Conservation (phyloP, 2,888 invertebrate species). For the Sclerodermus sp. region DNA sequence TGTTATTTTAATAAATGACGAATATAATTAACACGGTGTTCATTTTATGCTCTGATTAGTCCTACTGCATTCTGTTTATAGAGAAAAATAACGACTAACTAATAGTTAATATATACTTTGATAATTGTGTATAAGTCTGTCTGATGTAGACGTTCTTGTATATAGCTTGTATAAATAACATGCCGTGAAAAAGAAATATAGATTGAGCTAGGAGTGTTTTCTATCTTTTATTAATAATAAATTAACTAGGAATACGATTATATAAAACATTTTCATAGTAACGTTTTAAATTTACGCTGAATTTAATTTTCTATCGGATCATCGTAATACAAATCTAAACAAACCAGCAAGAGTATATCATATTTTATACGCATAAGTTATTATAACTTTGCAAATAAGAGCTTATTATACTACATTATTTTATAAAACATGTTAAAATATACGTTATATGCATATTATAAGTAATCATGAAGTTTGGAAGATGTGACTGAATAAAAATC, state of each 20-base stretch:
- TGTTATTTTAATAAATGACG: not conserved
- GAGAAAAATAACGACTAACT: too few relatives aligned
- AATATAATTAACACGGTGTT: too few relatives aligned
- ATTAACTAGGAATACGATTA: slow-evolving; percentile 7
- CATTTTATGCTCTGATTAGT: not conserved
- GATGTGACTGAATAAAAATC: too few relatives aligned
- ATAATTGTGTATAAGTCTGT: slow-evolving; percentile 21
- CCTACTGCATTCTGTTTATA: slow-evolving; percentile 27
- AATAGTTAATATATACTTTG: not conserved
- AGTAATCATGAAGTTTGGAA: too few relatives aligned
- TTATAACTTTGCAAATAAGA: too few relatives aligned
- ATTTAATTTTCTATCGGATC: too few relatives aligned
- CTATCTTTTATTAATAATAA: slow-evolving; percentile 18
- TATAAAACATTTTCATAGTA: slow-evolving; percentile 11
- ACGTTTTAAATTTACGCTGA: slow-evolving; percentile 5
- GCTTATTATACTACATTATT: too few relatives aligned
- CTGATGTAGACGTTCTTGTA: slow-evolving; percentile 31
- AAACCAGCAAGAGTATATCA: too few relatives aligned
- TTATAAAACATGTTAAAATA: too few relatives aligned
- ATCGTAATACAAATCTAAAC: too few relatives aligned
- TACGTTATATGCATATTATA: too few relatives aligned
- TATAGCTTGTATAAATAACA: slow-evolving; percentile 36
- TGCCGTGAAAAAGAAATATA: slow-evolving; percentile 14
- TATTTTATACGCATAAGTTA: too few relatives aligned
- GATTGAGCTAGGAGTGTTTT: slow-evolving; percentile 25